Conservation (phyloP, 2,113 vertebrate species). For the Beaufortia kweichowensis region DNA sequence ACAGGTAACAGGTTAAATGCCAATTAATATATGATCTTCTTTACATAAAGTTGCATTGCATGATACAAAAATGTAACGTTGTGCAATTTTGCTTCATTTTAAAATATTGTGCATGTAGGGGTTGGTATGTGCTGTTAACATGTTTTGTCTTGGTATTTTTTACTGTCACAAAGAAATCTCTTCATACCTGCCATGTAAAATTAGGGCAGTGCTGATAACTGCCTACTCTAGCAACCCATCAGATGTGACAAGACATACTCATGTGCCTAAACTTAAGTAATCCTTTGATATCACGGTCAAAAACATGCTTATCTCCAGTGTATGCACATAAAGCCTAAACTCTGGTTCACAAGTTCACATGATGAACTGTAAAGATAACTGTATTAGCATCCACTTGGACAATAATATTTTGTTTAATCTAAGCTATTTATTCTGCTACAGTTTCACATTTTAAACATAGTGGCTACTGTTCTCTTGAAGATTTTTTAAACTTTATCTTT, state of each 20-base stretch:
- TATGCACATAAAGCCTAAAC: background rate
- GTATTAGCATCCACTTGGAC: too few relatives aligned
- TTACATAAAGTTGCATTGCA: too few relatives aligned
- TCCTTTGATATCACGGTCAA: constrained; percentile 33
- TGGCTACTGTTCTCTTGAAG: too few relatives aligned
- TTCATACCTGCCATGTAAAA: constrained; percentile 37
- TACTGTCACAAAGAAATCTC: constrained; percentile 24
- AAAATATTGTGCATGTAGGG: background rate
- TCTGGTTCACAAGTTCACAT: background rate
- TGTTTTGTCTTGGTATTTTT: constrained; percentile 8
- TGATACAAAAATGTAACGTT: too few relatives aligned
- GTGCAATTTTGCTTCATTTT: background rate
- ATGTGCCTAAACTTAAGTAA: background rate
- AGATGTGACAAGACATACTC: constrained; percentile 18
- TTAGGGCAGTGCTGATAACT: constrained; percentile 28
- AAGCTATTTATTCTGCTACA: too few relatives aligned
- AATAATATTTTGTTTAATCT: too few relatives aligned
- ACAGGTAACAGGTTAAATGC: too few relatives aligned
- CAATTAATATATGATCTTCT: too few relatives aligned
- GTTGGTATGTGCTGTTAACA: background rate
- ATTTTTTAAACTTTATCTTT: too few relatives aligned
- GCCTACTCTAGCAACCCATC: constrained; percentile 13
- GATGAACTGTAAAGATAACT: too few relatives aligned
- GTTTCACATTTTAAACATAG: too few relatives aligned
- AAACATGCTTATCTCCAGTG: constrained; percentile 16